These are phyloP conservation scores for Solenodon paradoxus DNA, from an alignment of 2,113 vertebrate species.

Conservation along the genomic window DNA sequence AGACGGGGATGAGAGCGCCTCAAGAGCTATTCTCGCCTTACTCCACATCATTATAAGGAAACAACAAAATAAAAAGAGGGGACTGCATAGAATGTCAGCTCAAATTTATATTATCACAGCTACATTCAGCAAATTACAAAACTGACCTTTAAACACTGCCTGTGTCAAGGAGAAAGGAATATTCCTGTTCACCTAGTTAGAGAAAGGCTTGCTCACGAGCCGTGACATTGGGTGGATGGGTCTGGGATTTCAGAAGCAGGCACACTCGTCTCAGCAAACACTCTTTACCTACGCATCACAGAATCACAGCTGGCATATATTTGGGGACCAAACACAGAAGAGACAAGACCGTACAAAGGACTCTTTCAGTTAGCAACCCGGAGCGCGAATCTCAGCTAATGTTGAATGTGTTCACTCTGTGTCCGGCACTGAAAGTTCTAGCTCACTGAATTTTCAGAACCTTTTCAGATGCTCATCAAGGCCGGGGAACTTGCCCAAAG, in stretches of 20 bases:
- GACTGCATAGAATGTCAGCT: background rate
- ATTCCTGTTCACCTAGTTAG: background rate
- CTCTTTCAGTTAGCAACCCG: background rate
- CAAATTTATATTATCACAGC: background rate
- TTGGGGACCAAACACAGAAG: background rate
- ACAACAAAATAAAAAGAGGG: too few species aligned
- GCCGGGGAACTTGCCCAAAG: background rate
- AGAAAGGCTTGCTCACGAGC: background rate
- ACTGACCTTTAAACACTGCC: background rate
- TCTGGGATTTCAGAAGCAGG: background rate
- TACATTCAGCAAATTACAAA: background rate
- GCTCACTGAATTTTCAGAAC: background rate
- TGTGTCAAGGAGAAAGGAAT: background rate
- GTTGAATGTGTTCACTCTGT: too few species aligned
- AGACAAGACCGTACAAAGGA: background rate
- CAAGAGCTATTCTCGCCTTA: background rate
- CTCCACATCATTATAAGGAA: background rate
- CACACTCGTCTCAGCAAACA: background rate
- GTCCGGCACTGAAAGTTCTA: too few species aligned
- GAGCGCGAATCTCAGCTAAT: background rate
- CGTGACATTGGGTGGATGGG: background rate
- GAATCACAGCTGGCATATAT: background rate
- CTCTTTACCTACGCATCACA: background rate
- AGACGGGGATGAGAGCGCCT: too few species aligned
- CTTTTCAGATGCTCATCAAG: background rate